Base-by-base conservation (phyloP, 2,113 vertebrate species). In the Aix galericulata region DNA sequence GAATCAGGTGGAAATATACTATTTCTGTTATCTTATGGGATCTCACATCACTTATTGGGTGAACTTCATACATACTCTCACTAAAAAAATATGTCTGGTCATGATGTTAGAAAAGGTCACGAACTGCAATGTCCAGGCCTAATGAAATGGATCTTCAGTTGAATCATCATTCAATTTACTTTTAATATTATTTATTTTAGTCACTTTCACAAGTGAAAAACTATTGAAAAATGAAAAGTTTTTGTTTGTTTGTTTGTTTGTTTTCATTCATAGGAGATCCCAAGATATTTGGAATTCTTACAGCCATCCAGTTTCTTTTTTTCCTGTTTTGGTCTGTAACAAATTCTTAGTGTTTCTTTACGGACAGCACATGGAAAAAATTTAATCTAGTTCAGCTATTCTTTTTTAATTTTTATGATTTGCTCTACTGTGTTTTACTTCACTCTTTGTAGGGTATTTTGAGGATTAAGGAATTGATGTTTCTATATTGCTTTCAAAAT, bases 391-490 rank as follows among this genome's bases (percentile, higher is more conserved):
- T 52, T 89, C 38, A 20, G 1, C 6, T 79, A 50, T 60, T 62
- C 14, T 81, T 82, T 85, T 82, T 82, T 32, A 8, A 62, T 42
- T 93, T 86, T 46, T 6, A 7, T 25, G 5, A 63, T 53, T 29
- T 75, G 2, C 81, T 90, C 13, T 64, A 56, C 48, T 82, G 7
- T 69, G 29, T 31, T 64, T 15, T 40, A 68, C 6, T 31, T 77
- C 31, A 58, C 26, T 74, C 9, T 67, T 90, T 26, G 23, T 62
- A 46, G 26, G 17, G 13, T 87, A 12, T 80, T 80, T 79, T 77
- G 52, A 87, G 52, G 50, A 69, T 94, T 82, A 87, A 73, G 26
- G 69, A 85, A 76, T 95, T 92, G 91, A 88, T 78, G 9, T 68
- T 92, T 89, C 34, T 34, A 50, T 60, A 66, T 77, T 75, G 27